Evolutionary conservation across 2,113 vertebrate genomes (phyloP).

Genomic region (Oryzias javanicus): DNA sequence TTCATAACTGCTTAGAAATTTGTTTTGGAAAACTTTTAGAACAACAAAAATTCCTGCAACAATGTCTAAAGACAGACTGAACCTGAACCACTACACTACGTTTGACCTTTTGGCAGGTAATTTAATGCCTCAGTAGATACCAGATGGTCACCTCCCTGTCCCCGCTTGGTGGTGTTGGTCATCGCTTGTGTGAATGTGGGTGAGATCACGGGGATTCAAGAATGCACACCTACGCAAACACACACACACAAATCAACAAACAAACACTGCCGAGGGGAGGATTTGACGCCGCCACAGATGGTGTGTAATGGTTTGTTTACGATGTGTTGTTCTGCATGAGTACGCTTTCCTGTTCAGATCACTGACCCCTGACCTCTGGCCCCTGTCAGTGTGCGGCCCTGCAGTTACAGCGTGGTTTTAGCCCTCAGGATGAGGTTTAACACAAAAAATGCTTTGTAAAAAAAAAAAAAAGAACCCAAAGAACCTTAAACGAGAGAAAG

Average conservation of each 20-base stretch:
- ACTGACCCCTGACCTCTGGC: slow-evolving; percentile 56
- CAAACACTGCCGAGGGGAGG: slow-evolving; percentile 20
- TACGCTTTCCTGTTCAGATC: slow-evolving; percentile 56
- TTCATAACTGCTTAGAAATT: no score
- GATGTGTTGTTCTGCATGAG: slow-evolving; percentile 54
- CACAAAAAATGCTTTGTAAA: slow-evolving; percentile 3
- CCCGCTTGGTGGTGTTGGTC: slow-evolving; percentile 46
- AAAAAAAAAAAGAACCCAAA: slow-evolving; percentile 8
- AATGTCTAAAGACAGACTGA: not conserved
- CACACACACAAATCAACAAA: slow-evolving; percentile 6
- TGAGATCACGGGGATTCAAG: slow-evolving; percentile 31
- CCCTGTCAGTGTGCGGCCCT: slow-evolving; percentile 26
- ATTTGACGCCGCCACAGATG: slow-evolving; percentile 59
- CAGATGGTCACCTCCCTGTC: slow-evolving; percentile 64
- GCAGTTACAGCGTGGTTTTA: slow-evolving; percentile 9
- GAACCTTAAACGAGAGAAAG: not conserved
- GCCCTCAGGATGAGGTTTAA: slow-evolving; percentile 16
- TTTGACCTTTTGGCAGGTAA: slow-evolving; percentile 44
- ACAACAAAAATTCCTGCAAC: not conserved
- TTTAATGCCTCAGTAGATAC: slow-evolving; percentile 41
- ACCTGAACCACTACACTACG: slow-evolving; percentile 6
- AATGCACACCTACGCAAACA: slow-evolving; percentile 47
- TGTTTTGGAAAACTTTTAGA: no score
- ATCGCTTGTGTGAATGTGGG: slow-evolving; percentile 34
- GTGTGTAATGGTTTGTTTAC: slow-evolving; percentile 72